Evolutionary conservation across 1,140 invertebrate species (phyloP).

Genomic region (Papilio xuthus): DNA sequence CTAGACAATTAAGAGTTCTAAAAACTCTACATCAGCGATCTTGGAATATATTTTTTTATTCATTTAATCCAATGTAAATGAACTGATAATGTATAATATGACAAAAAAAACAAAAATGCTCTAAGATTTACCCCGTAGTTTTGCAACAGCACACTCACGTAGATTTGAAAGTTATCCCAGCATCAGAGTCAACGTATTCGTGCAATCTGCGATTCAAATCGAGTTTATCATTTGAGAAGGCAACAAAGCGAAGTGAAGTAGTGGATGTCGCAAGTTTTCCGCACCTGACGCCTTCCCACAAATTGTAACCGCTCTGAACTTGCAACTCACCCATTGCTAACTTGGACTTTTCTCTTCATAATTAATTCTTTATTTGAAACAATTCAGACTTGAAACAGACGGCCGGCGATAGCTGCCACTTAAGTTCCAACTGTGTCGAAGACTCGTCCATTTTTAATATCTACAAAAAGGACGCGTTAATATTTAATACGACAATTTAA

Average conservation of each 20-base stretch:
- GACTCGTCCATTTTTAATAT: constrained; percentile 79
- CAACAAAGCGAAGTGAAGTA: constrained; percentile 75
- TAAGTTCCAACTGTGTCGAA: constrained; percentile 76
- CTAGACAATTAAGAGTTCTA: too few species aligned
- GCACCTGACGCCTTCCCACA: constrained; percentile 78
- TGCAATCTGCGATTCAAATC: constrained; percentile 79
- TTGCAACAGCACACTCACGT: constrained; percentile 17
- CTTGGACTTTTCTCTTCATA: constrained; percentile 75
- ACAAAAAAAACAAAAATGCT: neutral
- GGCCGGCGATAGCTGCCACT: constrained; percentile 69
- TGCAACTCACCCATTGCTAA: constrained; percentile 67
- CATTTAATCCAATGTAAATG: neutral
- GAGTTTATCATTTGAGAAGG: constrained; percentile 78
- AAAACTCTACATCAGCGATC: neutral
- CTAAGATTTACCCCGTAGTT: neutral
- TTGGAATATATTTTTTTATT: neutral
- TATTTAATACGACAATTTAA: constrained; percentile 71
- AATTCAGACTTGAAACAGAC: constrained; percentile 70
- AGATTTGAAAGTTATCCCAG: constrained; percentile 13
- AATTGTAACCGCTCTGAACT: constrained; percentile 75
- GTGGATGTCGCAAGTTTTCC: constrained; percentile 64
- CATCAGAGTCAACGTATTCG: constrained; percentile 40
- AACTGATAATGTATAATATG: neutral
- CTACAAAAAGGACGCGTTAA: constrained; percentile 72
- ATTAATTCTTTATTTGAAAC: constrained; percentile 81